phyloP scores from a whole-genome alignment of 1,140 invertebrate genomes.

The Diorhabda carinulata region DNA sequence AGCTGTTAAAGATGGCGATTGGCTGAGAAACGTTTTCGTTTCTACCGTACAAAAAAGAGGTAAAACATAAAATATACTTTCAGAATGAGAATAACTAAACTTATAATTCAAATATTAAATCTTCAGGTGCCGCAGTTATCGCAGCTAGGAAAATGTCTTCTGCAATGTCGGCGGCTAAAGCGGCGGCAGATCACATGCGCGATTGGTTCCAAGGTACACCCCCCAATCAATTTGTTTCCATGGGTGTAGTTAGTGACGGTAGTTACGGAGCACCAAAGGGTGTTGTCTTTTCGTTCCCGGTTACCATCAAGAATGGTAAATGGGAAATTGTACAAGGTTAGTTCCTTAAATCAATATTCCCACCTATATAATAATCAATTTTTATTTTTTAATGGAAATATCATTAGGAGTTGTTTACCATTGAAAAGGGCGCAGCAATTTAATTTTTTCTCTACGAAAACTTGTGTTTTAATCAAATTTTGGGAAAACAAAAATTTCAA shows the following conservation, averaged over 20 bases:
- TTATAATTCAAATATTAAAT: background rate
- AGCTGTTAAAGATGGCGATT: conserved; percentile 77
- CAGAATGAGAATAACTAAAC: background rate
- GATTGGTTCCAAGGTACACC: conserved; percentile 91
- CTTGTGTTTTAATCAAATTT: too few relatives aligned
- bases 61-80: background rate
- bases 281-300: conserved; percentile 95
- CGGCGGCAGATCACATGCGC: conserved; percentile 95
- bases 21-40: conserved; percentile 80
- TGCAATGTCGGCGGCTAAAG: conserved; percentile 98
- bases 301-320: conserved; percentile 70
- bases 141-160: conserved; percentile 96
- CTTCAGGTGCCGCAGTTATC: conserved; percentile 88
- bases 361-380: too few relatives aligned
- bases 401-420: too few relatives aligned
- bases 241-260: conserved; percentile 98
- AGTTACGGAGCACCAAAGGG: conserved; percentile 84
- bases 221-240: conserved; percentile 79
- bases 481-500: too few relatives aligned
- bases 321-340: conserved; percentile 82
- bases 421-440: too few relatives aligned
- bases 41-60: conserved; percentile 88
- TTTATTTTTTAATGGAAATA: too few relatives aligned
- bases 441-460: too few relatives aligned
- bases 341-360: too few relatives aligned